Base-by-base conservation (phyloP, 2,888 invertebrate species). In the Odontocolon sp. region DNA sequence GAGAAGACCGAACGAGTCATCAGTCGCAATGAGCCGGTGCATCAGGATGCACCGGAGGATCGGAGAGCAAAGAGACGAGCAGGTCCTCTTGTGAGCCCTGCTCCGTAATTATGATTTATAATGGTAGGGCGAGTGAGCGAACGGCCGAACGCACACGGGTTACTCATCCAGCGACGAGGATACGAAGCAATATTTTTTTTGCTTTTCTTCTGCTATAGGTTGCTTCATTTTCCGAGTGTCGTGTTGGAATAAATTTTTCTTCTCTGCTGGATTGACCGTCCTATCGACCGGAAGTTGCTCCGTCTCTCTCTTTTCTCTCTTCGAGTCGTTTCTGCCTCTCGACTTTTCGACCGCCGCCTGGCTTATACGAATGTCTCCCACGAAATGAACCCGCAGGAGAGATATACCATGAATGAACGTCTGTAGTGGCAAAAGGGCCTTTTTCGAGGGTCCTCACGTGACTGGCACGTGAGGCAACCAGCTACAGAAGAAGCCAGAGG, bases 401-500 rank as follows among this genome's bases (percentile, higher is more conserved):
- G 50, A 26, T 50, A 11, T 11, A 6, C n/a, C 63, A 80, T 83
- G 83, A 83, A 83, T 82, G 83, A 84, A 82, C 63, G 79, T 14
- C 71, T 45, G 42, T 28, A 77, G 77, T 40, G 78, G 67, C 67
- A 57, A 77, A 77, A 80, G 81, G 79, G 78, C 71, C 80, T 77
- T 84, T 86, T 86, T 85, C 76, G 82, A 86, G 86, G 84, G 85
- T 85, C 77, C 84, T 86, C 84, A 84, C 84, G 84, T 82, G 83
- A 59, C 80, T 36, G 84, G 83, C 85, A 81, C 85, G 83, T 82
- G 84, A 83, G 78, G 77, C 69, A 11, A 38, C 50, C 63, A 82
- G 71, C 31, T 11, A 57, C 56, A 45, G 47, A 66, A 57, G 66
- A 36, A 1, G 26, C 28, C 38, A 50, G 66, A 64, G 57, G 47